Conservation (phyloP, 2,797 vertebrate species). For the Sebastes steindachneri region DNA sequence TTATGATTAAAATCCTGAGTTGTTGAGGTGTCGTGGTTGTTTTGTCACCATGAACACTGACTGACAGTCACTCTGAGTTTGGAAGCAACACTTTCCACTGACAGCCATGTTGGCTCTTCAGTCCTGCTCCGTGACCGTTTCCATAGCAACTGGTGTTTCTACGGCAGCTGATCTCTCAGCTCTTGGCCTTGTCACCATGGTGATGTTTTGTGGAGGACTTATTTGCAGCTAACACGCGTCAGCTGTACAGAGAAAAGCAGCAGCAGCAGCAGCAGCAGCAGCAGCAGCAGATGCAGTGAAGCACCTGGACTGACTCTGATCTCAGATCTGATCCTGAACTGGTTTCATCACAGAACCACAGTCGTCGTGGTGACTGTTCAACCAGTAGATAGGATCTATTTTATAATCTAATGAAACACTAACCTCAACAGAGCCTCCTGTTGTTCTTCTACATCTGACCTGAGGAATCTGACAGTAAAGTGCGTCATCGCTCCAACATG, state of each 20-base stretch:
- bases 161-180: conserved; percentile 50
- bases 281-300: background rate
- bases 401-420: background rate
- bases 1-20: too few species aligned
- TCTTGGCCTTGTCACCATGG: conserved; percentile 55
- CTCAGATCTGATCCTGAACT: background rate
- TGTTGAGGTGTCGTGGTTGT: too few species aligned
- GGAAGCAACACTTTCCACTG: background rate
- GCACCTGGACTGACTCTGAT: background rate
- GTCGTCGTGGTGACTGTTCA: fast-evolving
- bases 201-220: conserved; percentile 30
- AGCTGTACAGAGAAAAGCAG: conserved; percentile 3
- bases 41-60: too few species aligned
- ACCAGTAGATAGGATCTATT: fast-evolving
- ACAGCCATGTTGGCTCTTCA: conserved; percentile 17
- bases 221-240: conserved; percentile 24
- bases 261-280: background rate
- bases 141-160: conserved; percentile 55
- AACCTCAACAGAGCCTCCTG: background rate
- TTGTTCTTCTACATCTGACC: background rate
- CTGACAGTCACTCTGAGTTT: background rate
- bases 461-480: conserved; percentile 1
- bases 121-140: conserved; percentile 37
- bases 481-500: conserved; percentile 10
- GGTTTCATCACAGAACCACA: background rate